Base-by-base conservation (phyloP, 1,140 invertebrate species). In the Papilio polytes region DNA sequence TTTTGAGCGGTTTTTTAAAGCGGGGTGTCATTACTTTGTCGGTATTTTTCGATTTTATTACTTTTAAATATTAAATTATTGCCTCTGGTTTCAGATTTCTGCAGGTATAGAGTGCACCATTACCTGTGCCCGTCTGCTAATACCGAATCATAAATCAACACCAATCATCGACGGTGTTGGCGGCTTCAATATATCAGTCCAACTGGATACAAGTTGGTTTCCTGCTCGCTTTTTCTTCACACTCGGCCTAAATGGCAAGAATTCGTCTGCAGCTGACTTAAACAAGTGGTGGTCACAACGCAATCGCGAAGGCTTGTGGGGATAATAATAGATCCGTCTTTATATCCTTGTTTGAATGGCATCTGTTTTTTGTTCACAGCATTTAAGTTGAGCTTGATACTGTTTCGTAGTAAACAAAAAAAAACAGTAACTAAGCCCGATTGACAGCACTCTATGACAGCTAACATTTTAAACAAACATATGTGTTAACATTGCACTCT, bases 101-200 rank as follows among this genome's bases (percentile, higher is more conserved):
- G 91, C 93, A 9, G 92, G 92, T 0, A 85, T 93, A 9, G 89
- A 92, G 31, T 87, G 85, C 74, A 91, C 90, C 3, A 93, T 93
- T 15, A 83, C 89, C 0, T 94, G 93, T 48, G 92, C 85, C 36
- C 86, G 88, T 8, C 53, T 94, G n/a, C 51, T 85, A 18, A 74
- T 94, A 53, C 93, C 92, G 9, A 94, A 94, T 76, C 87, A 89
- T 10, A 83, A 89, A 13, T 53, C 81, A 1, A 79, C 26, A 1
- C 93, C 93, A 1, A 70, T 36, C 0, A 87, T 93, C 13, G 79
- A 83, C 1, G 92, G 92, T 8, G 87, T 93, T 9, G 91, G 91
- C 10, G 88, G 90, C 1, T 94, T 91, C 80, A 93, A 94, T 66
- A 88, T 93, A 10, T 88, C 87, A 2, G 51, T 93, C 8, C 80